Conservation (phyloP, 2,113 vertebrate genomes). For the Emydocephalus ijimae region DNA sequence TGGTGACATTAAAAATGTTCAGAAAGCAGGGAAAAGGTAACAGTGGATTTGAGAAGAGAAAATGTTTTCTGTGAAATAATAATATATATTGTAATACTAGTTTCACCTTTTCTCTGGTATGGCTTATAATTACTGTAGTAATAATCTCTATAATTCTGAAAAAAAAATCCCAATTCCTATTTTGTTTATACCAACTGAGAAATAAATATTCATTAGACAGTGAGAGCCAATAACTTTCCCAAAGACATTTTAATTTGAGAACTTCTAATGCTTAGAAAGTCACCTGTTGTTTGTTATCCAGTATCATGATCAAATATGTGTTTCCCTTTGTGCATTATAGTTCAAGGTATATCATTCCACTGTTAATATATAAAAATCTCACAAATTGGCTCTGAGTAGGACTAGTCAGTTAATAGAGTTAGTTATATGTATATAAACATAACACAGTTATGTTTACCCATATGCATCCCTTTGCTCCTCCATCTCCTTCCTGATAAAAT, state of each 20-base stretch:
- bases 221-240: not conserved
- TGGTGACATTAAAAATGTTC: not conserved
- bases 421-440: not conserved
- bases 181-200: not conserved
- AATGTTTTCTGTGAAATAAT: not conserved
- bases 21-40: not conserved
- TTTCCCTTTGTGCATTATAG: not conserved
- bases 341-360: not conserved
- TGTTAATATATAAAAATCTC: not conserved
- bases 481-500: not conserved
- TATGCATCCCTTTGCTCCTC: not conserved
- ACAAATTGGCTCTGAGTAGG: not conserved
- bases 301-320: not conserved
- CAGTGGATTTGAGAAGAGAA: not conserved
- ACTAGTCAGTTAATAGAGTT: not conserved
- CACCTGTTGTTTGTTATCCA: not conserved
- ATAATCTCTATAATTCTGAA: not conserved
- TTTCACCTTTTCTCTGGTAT: not conserved
- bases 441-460: not conserved
- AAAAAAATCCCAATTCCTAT: not conserved
- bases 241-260: not conserved
- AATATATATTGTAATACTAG: not conserved
- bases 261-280: too few species aligned
- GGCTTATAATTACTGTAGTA: not conserved
- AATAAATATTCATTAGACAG: not conserved